phyloP scores from a whole-genome alignment of 2,888 invertebrate genomes.

The Apamea anceps region DNA sequence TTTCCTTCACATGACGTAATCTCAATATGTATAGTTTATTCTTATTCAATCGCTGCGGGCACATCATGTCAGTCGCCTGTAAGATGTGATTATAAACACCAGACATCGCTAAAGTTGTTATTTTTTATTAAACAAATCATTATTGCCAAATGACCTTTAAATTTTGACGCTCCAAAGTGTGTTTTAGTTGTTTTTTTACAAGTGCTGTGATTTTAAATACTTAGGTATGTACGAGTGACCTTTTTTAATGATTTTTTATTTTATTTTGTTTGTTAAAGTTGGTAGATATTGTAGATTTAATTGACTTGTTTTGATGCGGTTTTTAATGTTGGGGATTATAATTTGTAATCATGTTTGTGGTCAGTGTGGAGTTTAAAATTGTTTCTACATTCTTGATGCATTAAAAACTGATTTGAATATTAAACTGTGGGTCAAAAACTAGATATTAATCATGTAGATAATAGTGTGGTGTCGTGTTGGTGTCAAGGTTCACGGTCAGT shows the following conservation, averaged over 20 bases:
- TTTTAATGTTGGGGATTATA: slow-evolving; percentile 7
- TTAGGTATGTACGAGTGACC: slow-evolving; percentile 36
- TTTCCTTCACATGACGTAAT: slow-evolving; percentile 53
- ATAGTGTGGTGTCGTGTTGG: neutral
- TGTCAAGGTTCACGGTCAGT: slow-evolving; percentile 28
- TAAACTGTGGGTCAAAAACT: neutral
- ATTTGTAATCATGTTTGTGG: neutral
- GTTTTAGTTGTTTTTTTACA: slow-evolving; percentile 19
- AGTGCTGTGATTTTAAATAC: slow-evolving; percentile 41
- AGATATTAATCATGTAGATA: neutral
- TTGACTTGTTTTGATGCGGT: slow-evolving; percentile 27
- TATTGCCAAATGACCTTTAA: slow-evolving; percentile 37
- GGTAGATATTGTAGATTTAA: too few relatives aligned
- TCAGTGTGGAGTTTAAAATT: neutral
- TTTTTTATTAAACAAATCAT: slow-evolving; percentile 18
- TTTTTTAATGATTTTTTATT: neutral
- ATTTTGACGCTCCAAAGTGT: slow-evolving; percentile 4
- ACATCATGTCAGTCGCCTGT: slow-evolving; percentile 41
- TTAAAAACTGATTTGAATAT: neutral
- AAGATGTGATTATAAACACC: slow-evolving; percentile 31
- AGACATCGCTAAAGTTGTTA: slow-evolving; percentile 14
- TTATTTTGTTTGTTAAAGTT: neutral
- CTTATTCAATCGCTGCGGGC: slow-evolving; percentile 10
- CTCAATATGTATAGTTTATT: slow-evolving; percentile 27
- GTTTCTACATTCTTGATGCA: neutral